Conservation (phyloP, 2,888 invertebrate genomes). For the Oxyscelio sp. region DNA sequence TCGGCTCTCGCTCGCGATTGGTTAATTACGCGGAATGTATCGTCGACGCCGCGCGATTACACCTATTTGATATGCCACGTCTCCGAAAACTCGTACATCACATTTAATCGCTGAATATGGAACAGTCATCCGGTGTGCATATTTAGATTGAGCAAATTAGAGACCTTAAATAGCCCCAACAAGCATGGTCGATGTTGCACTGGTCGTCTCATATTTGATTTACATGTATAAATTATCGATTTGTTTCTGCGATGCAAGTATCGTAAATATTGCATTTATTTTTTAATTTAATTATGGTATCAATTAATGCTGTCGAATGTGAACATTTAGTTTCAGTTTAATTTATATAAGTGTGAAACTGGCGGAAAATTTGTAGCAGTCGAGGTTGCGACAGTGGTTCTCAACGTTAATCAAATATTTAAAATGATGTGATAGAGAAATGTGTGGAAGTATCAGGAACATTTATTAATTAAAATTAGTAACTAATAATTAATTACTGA, state of each 20-base stretch:
- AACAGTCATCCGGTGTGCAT: constrained; percentile 82
- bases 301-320: constrained; percentile 1
- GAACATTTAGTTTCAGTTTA: background rate
- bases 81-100: constrained; percentile 87
- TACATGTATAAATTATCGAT: constrained; percentile 37
- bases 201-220: constrained; percentile 17
- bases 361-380: too few species aligned
- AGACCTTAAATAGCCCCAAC: constrained; percentile 82
- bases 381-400: too few species aligned
- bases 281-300: constrained; percentile 9
- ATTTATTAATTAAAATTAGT: too few species aligned
- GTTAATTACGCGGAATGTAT: constrained; percentile 85
- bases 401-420: too few species aligned
- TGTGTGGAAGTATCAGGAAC: too few species aligned
- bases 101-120: constrained; percentile 87
- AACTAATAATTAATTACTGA: too few species aligned
- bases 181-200: constrained; percentile 76
- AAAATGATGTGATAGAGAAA: too few species aligned
- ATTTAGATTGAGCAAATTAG: constrained; percentile 83
- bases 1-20: constrained; percentile 70
- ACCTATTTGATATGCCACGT: constrained; percentile 85
- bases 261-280: constrained; percentile 12
- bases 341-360: too few species aligned
- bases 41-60: constrained; percentile 82
- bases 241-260: constrained; percentile 2